These are phyloP conservation scores for Mayetiola destructor DNA, from an alignment of 2,888 invertebrate species.

Conservation along the genomic window DNA sequence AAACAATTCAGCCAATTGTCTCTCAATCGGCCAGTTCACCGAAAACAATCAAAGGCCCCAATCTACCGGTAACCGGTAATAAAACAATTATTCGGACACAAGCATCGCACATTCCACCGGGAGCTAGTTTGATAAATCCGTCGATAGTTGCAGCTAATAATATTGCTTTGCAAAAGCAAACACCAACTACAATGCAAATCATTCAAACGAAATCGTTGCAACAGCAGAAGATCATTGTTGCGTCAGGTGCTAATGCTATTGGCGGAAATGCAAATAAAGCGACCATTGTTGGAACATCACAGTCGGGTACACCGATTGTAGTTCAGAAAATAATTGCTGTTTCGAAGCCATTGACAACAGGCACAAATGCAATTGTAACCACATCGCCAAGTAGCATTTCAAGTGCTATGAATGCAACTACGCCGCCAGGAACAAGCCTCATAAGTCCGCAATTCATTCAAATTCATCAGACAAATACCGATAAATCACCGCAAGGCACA, in stretches of 20 bases:
- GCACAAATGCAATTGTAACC: conserved; percentile 10
- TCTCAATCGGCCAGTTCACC: background rate
- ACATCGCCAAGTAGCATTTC: conserved; percentile 13
- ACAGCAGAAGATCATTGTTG: background rate
- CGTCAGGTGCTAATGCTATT: background rate
- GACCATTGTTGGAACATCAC: conserved; percentile 13
- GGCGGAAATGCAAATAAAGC: conserved; percentile 18
- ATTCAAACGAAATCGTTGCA: background rate
- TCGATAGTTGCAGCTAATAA: conserved; percentile 19
- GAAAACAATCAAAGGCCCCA: conserved; percentile 18
- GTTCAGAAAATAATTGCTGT: conserved; percentile 22
- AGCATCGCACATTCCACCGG: conserved; percentile 17
- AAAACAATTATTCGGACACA: conserved; percentile 16
- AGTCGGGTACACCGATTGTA: conserved; percentile 20
- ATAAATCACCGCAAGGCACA: conserved; percentile 18
- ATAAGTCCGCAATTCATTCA: conserved; percentile 23
- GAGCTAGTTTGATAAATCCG: conserved; percentile 21
- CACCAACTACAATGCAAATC: background rate
- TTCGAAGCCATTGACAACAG: conserved; percentile 2
- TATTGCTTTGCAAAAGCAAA: conserved; percentile 15
- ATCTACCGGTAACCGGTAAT: background rate
- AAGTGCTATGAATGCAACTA: background rate
- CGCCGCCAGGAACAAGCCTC: conserved; percentile 16
- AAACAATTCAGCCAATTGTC: background rate
- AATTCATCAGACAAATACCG: conserved; percentile 21